Evolutionary conservation across 2,888 invertebrate genomes (phyloP).

Genomic region (Sisyra nigra): DNA sequence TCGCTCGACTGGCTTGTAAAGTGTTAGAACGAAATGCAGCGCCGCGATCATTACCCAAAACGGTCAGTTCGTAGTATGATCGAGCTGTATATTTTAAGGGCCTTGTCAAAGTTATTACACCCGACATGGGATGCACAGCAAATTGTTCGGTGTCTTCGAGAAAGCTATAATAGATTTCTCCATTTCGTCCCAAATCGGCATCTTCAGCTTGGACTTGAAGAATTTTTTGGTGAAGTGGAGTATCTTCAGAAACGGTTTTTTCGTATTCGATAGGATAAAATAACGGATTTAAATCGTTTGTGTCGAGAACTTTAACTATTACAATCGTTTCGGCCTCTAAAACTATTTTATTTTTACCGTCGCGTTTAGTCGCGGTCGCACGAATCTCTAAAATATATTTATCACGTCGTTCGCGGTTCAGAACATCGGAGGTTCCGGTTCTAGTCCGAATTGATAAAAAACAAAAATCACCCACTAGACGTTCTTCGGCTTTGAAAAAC

Average conservation of each 20-base stretch:
- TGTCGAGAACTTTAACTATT: conserved; percentile 58
- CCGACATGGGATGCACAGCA: conserved; percentile 85
- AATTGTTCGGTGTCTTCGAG: conserved; percentile 67
- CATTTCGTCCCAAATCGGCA: conserved; percentile 90
- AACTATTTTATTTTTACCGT: conserved; percentile 37
- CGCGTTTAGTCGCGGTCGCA: conserved; percentile 44
- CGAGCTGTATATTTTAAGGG: conserved; percentile 55
- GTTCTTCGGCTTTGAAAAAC: conserved; percentile 85
- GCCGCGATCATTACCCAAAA: conserved; percentile 78
- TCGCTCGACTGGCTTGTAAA: conserved; percentile 49
- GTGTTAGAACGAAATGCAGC: conserved; percentile 36
- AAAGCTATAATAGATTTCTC: conserved; percentile 93
- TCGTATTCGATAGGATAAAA: conserved; percentile 85
- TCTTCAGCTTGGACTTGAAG: conserved; percentile 68
- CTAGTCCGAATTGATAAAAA: conserved; percentile 81
- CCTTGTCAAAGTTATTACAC: conserved; percentile 69
- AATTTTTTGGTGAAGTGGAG: conserved; percentile 67
- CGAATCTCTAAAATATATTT: conserved; percentile 63
- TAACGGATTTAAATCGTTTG: conserved; percentile 84
- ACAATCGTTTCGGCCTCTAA: conserved; percentile 58
- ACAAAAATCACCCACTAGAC: conserved; percentile 84
- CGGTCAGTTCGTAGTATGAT: conserved; percentile 53
- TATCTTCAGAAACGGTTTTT: conserved; percentile 75
- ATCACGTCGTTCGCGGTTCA: conserved; percentile 86
- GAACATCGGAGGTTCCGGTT: conserved; percentile 69